Conservation (phyloP, 2,113 vertebrate species). For the Oryctolagus cuniculus region mOryCun1.1 NC_091439.1:105819001-105819500, state of each 20-base stretch:
- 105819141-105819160: neutral
- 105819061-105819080: rapidly evolving
- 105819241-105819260: neutral
- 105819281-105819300: too few species aligned
- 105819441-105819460: too few species aligned
- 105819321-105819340: too few species aligned
- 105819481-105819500: too few species aligned
- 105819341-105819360: too few species aligned
- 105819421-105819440: too few species aligned
- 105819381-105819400: too few species aligned
- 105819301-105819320: too few species aligned
- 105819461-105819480: too few species aligned
- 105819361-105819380: too few species aligned
- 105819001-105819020: neutral
- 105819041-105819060: neutral
- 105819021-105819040: neutral
- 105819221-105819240: neutral
- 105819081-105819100: neutral
- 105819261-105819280: too few species aligned
- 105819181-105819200: neutral
- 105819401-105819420: too few species aligned
- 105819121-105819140: neutral
- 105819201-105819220: neutral
- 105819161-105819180: neutral
- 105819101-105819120: neutral